A percentile compares a stretch with the other conserved stretches of the same genome.
phyloP scores from a whole-genome alignment of 2,113 vertebrate species.

The Sinosuthora webbiana region DNA sequence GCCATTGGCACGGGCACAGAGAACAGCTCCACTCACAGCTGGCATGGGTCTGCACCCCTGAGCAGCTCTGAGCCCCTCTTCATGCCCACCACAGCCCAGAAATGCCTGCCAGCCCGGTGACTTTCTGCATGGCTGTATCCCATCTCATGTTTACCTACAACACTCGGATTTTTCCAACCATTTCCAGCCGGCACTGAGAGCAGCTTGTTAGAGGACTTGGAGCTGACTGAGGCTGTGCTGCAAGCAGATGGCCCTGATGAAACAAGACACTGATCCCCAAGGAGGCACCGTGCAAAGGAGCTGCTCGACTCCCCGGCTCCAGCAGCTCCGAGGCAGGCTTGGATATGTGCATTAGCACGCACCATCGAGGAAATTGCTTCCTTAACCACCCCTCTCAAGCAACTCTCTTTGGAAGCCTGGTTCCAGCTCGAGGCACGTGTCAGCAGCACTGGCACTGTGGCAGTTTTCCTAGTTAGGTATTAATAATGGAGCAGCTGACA shows the following conservation, averaged over 20 bases:
- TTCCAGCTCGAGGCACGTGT: not conserved
- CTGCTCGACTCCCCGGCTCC: not conserved
- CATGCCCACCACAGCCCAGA: not conserved
- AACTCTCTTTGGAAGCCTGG: not conserved
- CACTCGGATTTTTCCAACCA: not conserved
- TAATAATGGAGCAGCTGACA: not conserved
- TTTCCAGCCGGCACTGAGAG: constrained; percentile 24
- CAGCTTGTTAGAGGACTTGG: constrained; percentile 4
- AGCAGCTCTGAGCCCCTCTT: not conserved
- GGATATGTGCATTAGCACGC: not conserved
- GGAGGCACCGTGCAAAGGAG: not conserved
- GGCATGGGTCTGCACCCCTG: not conserved
- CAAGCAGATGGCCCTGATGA: constrained; percentile 51
- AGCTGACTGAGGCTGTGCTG: not conserved
- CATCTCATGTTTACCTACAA: not conserved
- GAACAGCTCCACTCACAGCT: not conserved
- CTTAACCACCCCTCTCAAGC: not conserved
- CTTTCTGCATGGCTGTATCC: not conserved
- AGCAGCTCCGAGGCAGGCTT: not conserved
- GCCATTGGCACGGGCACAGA: rapidly evolving
- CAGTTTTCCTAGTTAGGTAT: not conserved
- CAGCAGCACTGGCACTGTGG: not conserved
- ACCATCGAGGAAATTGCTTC: not conserved
- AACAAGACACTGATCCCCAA: constrained; percentile 34
- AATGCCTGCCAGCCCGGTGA: not conserved